Evolutionary conservation across 2,888 invertebrate genomes (phyloP).

Genomic region (Watsonalla binaria): DNA sequence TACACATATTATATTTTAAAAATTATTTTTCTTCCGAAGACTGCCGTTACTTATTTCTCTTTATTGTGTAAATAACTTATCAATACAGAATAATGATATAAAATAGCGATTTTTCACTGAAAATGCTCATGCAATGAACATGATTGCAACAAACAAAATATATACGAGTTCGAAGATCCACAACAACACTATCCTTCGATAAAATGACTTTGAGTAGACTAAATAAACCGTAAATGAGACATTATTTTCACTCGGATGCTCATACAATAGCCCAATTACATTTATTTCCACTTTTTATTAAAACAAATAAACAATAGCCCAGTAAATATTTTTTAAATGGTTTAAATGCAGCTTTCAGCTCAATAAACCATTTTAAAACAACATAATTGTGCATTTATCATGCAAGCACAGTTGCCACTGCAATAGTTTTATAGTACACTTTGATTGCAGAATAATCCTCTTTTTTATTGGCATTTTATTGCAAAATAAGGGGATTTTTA

Average conservation of each 20-base stretch:
- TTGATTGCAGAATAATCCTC: conserved; percentile 35
- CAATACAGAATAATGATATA: conserved; percentile 34
- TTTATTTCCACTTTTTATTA: conserved; percentile 49
- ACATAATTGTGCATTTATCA: conserved; percentile 33
- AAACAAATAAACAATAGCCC: conserved; percentile 66
- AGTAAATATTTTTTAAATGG: conserved; percentile 55
- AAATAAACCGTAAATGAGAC: conserved; percentile 52
- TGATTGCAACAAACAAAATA: conserved; percentile 32
- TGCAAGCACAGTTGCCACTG: conserved; percentile 59
- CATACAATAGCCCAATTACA: conserved; percentile 61
- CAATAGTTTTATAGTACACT: conserved; percentile 66
- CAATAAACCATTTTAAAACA: conserved; percentile 27
- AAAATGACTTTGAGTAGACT: conserved; percentile 38
- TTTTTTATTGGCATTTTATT: conserved; percentile 5
- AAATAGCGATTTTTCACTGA: conserved; percentile 75
- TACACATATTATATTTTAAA: conserved; percentile 24
- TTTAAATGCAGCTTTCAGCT: conserved; percentile 35
- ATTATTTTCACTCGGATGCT: conserved; percentile 66
- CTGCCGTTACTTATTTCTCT: conserved; percentile 59
- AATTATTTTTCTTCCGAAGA: conserved; percentile 67
- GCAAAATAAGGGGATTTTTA: conserved; percentile 27
- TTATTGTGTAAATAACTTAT: conserved; percentile 38
- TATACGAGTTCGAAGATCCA: conserved; percentile 31
- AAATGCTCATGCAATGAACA: conserved; percentile 22
- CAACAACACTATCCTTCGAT: conserved; percentile 35